A percentile compares a stretch with the other conserved stretches of the same genome.
Evolutionary conservation across 2,113 vertebrate species (phyloP).

Genomic region (Ophiodon elongatus): DNA sequence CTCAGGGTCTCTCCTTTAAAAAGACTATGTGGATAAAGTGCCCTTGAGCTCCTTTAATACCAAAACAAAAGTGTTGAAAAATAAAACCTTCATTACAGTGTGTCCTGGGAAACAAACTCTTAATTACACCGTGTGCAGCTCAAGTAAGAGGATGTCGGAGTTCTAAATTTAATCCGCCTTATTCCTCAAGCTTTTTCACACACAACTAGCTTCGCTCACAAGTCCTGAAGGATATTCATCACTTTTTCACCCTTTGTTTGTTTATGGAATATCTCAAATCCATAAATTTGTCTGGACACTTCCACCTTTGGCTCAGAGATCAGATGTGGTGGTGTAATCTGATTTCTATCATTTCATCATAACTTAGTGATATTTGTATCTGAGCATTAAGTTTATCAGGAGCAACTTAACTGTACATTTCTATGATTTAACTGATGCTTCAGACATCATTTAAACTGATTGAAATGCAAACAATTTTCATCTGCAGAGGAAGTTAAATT

Average conservation of each 20-base stretch:
- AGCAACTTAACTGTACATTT: no score
- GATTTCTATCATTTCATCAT: not conserved
- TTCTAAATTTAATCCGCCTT: not conserved
- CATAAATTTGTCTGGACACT: not conserved
- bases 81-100: not conserved
- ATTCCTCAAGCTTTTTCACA: not conserved
- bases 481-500: no score
- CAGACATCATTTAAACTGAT: no score
- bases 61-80: not conserved
- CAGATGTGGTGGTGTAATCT: not conserved
- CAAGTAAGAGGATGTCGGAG: no score
- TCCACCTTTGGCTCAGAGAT: not conserved
- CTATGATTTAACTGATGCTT: no score
- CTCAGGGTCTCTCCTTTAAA: not conserved
- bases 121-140: conserved; percentile 3
- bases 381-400: not conserved
- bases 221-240: not conserved
- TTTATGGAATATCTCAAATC: not conserved
- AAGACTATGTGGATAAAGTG: not conserved
- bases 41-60: not conserved
- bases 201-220: not conserved
- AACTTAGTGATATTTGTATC: no score
- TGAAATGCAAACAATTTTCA: no score
- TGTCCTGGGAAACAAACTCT: conserved; percentile 14
- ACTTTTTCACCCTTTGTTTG: not conserved